These are phyloP conservation scores for Valencia hispanica DNA, from an alignment of 2,797 vertebrate species.

Conservation along the genomic window DNA sequence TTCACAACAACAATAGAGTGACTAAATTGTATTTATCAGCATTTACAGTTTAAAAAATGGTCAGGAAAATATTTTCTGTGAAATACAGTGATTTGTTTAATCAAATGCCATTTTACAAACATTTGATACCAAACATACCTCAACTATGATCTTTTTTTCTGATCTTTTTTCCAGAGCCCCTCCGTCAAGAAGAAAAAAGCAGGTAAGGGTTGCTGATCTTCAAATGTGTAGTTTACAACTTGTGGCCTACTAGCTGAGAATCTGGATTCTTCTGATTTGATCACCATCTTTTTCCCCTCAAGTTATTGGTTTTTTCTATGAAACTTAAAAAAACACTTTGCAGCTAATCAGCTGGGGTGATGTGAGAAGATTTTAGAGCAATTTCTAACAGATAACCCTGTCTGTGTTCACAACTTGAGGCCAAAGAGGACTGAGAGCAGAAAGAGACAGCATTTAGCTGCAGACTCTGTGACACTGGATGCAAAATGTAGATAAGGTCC, in stretches of 20 bases:
- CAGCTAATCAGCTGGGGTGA: conserved; percentile 18
- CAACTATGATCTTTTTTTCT: conserved; percentile 3
- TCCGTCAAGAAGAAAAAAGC: conserved; percentile 68
- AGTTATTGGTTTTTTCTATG: not conserved
- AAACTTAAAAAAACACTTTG: conserved; percentile 11
- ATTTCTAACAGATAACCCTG: conserved; percentile 43
- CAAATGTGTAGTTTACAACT: conserved; percentile 1
- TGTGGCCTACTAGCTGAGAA: not conserved
- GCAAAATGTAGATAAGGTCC: conserved; percentile 62
- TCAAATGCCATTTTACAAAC: not conserved
- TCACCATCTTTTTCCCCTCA: not conserved
- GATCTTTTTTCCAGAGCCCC: conserved; percentile 59
- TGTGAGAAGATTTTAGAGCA: conserved; percentile 17
- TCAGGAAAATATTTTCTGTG: not conserved
- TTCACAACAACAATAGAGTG: not conserved
- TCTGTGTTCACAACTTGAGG: conserved; percentile 32
- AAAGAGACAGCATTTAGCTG: conserved; percentile 16
- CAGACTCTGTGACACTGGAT: conserved; percentile 50
- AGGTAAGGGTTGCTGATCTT: conserved; percentile 63
- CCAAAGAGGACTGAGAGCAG: conserved; percentile 10
- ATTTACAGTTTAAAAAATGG: too few relatives aligned
- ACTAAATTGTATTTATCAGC: not conserved
- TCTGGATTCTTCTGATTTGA: not conserved
- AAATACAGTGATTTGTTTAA: not conserved
- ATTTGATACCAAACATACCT: not conserved